Evolutionary conservation across 2,888 invertebrate species (phyloP).

Genomic region (Melanostoma scalare): DNA sequence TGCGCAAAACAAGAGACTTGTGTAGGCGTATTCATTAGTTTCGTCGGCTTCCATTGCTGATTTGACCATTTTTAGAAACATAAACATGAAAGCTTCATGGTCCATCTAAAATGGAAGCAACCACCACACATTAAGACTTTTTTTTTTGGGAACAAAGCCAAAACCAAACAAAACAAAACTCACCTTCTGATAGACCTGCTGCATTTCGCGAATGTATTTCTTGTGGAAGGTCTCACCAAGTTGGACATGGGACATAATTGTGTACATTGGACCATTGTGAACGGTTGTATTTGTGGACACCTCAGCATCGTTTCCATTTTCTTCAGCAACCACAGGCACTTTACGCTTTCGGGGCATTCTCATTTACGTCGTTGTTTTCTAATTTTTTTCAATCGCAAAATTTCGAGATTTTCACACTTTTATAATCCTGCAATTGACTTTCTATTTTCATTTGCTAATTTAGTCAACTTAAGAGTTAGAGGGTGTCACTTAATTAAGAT

Average conservation of each 20-base stretch:
- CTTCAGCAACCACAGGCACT: constrained; percentile 74
- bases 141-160: constrained; percentile 17
- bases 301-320: constrained; percentile 75
- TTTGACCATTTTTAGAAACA: constrained; percentile 86
- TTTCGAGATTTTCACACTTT: constrained; percentile 3
- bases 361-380: constrained; percentile 23
- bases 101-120: constrained; percentile 81
- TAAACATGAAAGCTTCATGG: constrained; percentile 85
- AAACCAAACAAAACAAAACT: constrained; percentile 71
- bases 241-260: constrained; percentile 86
- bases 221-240: constrained; percentile 86
- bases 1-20: constrained; percentile 87
- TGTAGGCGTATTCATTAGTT: constrained; percentile 86
- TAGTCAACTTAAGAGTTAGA: constrained; percentile 32
- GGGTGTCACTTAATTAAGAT: constrained; percentile 45
- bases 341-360: constrained; percentile 77
- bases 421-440: constrained; percentile 12
- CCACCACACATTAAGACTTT: constrained; percentile 37
- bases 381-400: background rate
- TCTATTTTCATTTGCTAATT: constrained; percentile 33
- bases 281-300: constrained; percentile 59
- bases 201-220: constrained; percentile 85
- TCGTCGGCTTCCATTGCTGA: constrained; percentile 87
- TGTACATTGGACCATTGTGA: constrained; percentile 78
- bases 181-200: constrained; percentile 86